Percentiles rank a stretch among this genome's conserved stretches.
Evolutionary conservation across 2,797 vertebrate species (phyloP).

Genomic region (Leptoclinus maculatus): DNA sequence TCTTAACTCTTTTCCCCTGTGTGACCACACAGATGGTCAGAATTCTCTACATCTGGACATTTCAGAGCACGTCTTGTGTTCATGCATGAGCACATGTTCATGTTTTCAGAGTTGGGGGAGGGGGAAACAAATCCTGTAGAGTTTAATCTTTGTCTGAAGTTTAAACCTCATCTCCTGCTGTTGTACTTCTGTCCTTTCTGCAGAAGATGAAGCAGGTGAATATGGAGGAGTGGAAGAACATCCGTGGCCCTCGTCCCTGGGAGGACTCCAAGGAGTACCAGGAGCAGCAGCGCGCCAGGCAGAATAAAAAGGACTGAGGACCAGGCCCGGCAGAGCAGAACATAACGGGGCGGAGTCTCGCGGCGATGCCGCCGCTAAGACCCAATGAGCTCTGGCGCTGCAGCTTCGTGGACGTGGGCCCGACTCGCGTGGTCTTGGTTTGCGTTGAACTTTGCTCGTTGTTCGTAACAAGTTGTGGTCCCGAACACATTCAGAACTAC

Average conservation of each 20-base stretch:
- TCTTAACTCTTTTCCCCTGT: background rate
- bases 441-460: background rate
- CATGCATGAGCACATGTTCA: background rate
- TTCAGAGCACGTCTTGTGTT: slow-evolving; percentile 4
- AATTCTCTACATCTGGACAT: slow-evolving; percentile 20
- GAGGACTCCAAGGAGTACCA: slow-evolving; percentile 88
- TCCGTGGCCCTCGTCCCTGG: slow-evolving; percentile 95
- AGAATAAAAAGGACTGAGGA: slow-evolving; percentile 55
- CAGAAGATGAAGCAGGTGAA: slow-evolving; percentile 89
- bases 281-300: slow-evolving; percentile 74
- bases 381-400: background rate
- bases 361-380: background rate
- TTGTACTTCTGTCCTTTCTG: slow-evolving; percentile 39
- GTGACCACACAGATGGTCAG: slow-evolving; percentile 24
- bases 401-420: background rate
- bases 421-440: background rate
- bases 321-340: accelerated
- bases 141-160: background rate
- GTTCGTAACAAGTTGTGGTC: background rate
- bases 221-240: slow-evolving; percentile 92
- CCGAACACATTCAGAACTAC: background rate
- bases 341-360: background rate
- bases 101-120: background rate
- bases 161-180: background rate
- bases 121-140: background rate